Conservation (phyloP, 2,888 invertebrate species). For the Willowsia nigromaculata region DNA sequence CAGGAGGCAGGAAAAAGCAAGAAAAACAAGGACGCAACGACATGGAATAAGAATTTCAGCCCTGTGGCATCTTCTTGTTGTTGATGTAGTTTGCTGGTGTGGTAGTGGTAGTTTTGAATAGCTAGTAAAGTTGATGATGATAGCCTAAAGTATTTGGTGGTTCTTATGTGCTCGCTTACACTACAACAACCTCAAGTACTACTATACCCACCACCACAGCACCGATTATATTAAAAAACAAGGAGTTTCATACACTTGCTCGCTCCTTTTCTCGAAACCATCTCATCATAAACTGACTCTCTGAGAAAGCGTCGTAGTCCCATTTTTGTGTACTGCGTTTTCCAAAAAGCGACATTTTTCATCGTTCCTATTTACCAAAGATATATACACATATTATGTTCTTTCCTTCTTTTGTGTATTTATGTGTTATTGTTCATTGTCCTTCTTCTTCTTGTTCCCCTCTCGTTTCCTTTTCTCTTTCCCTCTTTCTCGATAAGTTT, state of each 20-base stretch:
- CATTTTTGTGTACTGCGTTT: slow-evolving; percentile 47
- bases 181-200: slow-evolving; percentile 39
- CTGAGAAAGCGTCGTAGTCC: slow-evolving; percentile 58
- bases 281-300: slow-evolving; percentile 49
- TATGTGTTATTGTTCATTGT: slow-evolving; percentile 71
- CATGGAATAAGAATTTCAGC: slow-evolving; percentile 70
- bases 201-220: slow-evolving; percentile 1
- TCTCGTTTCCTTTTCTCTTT: slow-evolving; percentile 32
- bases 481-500: slow-evolving; percentile 59
- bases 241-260: neutral
- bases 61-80: slow-evolving; percentile 68
- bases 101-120: slow-evolving; percentile 66
- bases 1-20: neutral
- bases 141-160: slow-evolving; percentile 71
- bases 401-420: slow-evolving; percentile 35
- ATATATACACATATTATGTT: slow-evolving; percentile 11
- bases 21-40: slow-evolving; percentile 37
- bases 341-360: slow-evolving; percentile 69
- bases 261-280: slow-evolving; percentile 57
- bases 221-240: slow-evolving; percentile 36
- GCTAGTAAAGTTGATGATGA: slow-evolving; percentile 66
- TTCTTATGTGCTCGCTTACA: slow-evolving; percentile 42
- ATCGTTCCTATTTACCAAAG: slow-evolving; percentile 50
- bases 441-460: slow-evolving; percentile 59
- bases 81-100: slow-evolving; percentile 30